Conservation (phyloP, 2,888 invertebrate species). For the Acanthosepion esculentum region DNA sequence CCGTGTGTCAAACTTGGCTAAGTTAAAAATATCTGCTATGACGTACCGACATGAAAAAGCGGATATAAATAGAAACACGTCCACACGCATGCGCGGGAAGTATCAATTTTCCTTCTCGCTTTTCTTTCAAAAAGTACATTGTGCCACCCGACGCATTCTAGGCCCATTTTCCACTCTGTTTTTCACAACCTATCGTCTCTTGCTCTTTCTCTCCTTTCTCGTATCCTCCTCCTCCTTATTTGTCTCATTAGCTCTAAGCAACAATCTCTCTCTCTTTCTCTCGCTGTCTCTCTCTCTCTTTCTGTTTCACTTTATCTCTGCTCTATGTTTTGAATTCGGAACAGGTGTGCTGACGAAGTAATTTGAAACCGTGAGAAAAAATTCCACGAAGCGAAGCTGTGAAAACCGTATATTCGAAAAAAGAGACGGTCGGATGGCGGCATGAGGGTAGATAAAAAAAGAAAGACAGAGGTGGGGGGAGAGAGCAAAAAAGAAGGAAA, state of each 20-base stretch:
- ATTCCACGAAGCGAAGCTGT: background rate
- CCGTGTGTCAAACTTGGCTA: no score
- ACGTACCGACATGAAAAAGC: no score
- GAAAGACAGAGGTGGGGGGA: background rate
- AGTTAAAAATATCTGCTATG: no score
- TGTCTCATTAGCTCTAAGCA: background rate
- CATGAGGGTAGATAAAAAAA: background rate
- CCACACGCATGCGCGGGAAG: no score
- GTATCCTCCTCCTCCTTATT: background rate
- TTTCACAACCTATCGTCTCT: background rate
- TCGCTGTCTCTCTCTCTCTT: background rate
- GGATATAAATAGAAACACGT: no score
- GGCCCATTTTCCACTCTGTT: background rate
- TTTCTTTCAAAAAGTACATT: no score
- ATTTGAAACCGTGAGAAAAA: background rate
- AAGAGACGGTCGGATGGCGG: background rate
- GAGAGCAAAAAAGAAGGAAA: background rate
- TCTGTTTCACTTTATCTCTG: background rate
- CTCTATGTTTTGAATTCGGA: background rate
- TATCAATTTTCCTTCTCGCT: no score
- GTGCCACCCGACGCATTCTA: no score
- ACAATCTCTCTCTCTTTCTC: background rate
- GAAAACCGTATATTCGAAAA: background rate
- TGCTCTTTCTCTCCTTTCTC: background rate
- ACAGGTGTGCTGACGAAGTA: conserved; percentile 17